Conservation (phyloP, 2,113 vertebrate genomes). For the Thamnophis sirtalis region DNA sequence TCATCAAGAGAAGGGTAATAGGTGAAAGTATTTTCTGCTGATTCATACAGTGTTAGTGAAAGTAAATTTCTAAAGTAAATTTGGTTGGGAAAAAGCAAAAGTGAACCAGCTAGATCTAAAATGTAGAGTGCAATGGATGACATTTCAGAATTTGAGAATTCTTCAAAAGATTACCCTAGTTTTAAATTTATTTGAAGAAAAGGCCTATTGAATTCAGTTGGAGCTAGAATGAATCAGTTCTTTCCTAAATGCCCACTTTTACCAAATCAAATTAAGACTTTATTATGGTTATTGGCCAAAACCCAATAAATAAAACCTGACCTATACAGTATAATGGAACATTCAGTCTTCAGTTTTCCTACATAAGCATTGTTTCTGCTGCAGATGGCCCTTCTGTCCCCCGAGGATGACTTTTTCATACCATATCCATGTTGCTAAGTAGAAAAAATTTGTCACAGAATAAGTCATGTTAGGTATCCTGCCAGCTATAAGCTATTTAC, state of each 20-base stretch:
- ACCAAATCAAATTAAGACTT: background rate
- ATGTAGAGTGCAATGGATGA: background rate
- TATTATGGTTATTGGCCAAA: background rate
- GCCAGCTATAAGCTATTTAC: background rate
- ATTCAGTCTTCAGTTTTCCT: background rate
- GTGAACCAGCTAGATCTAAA: background rate
- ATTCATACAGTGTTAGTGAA: background rate
- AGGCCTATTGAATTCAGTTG: background rate
- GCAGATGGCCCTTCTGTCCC: background rate
- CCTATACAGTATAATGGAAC: background rate
- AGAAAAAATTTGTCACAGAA: background rate
- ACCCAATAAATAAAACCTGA: background rate
- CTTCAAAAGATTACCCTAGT: background rate
- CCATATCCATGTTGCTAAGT: background rate
- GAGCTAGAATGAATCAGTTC: background rate
- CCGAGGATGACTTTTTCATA: background rate
- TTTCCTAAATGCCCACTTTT: background rate
- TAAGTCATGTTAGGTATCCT: background rate
- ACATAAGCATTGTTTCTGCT: background rate
- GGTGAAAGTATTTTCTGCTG: background rate
- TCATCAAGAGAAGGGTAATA: background rate
- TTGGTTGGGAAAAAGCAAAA: background rate
- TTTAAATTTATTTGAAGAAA: background rate
- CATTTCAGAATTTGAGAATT: accelerated
- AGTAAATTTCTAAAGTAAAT: background rate